Evolutionary conservation across 2,888 invertebrate genomes (phyloP), one percentile per base, ranked within the genome.

Genomic region (Nemurella pictetii): DNA sequence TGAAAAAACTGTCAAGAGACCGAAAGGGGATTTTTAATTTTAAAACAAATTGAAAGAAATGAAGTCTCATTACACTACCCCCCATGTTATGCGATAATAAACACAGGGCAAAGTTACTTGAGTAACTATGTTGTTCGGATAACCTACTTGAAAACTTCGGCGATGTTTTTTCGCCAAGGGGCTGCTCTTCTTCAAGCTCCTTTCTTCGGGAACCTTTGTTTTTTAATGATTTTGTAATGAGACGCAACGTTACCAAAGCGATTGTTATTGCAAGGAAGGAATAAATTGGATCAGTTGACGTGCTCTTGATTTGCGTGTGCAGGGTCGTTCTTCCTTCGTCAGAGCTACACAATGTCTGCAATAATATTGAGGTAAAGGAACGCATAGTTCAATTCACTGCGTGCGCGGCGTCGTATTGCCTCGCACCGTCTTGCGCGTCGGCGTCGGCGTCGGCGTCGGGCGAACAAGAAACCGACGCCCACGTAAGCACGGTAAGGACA

Each of bases 1-100:
- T 81, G 32, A 36, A 32, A 81, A 84, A 84, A 85, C 72, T 85
- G 82, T 82, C 82, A 77, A 55, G 55, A 55, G 55, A 55, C 55
- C 55, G 27, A 25, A 32, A 85, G 82, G 74, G 75, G 35, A 30
- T 35, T 85, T 85, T 82, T 85, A 82, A 85, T 84, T 84, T 80
- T 29, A 55, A 84, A 84, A 80, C 35, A 84, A 80, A 75, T 27
- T 35, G 83, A 36, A 75, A 84, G 75, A 75, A 84, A 74, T 29
- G 32, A 75, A 75, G 26, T 75, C 75, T 74, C 78, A 78, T 78
- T 78, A 78, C 30, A 29, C 26, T 25, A 75, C 27, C 27, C 27
- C 27, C 75, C 28, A 27, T 28, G 28, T 75, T 75, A 25, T 27
- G 28, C 27, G 28, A 75, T 27, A 75, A 75, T 75, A 75, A 75